Evolutionary conservation across 2,888 invertebrate genomes (phyloP).

Genomic region (Oligia fasciuncula): DNA sequence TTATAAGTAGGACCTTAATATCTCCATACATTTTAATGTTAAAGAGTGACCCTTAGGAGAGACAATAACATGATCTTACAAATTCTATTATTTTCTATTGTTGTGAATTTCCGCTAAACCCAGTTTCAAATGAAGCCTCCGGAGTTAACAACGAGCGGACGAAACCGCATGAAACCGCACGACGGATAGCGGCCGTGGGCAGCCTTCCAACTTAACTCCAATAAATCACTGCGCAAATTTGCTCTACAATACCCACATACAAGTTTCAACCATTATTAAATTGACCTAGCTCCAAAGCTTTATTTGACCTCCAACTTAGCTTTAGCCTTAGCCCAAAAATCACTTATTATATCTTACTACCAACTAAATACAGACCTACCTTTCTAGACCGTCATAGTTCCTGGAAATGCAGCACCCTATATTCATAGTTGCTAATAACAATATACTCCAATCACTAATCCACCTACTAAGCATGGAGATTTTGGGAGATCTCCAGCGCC

Average conservation of each 20-base stretch:
- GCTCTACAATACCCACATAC: constrained; percentile 72
- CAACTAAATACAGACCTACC: not conserved
- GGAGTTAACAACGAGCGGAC: constrained; percentile 49
- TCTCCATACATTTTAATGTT: not conserved
- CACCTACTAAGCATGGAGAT: not conserved
- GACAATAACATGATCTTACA: constrained; percentile 1
- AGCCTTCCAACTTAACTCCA: constrained; percentile 81
- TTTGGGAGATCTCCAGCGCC: not conserved
- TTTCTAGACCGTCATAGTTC: not conserved
- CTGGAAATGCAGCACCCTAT: not conserved
- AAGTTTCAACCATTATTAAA: constrained; percentile 83
- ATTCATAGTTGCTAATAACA: not conserved
- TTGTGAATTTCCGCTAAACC: constrained; percentile 17
- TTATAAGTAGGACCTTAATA: too few relatives aligned
- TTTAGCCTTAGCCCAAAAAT: constrained; percentile 7
- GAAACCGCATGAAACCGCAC: constrained; percentile 68
- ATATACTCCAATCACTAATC: not conserved
- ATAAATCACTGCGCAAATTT: constrained; percentile 84
- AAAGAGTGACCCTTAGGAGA: not conserved
- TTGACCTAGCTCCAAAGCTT: constrained; percentile 74
- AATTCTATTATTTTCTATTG: constrained; percentile 11
- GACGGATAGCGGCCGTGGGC: constrained; percentile 72
- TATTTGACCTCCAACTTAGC: constrained; percentile 55
- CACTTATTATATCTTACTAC: not conserved
- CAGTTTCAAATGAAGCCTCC: constrained; percentile 20